These are phyloP conservation scores for Lamellibrachia luymesi DNA, from an alignment of 1,140 invertebrate genomes.

Conservation along the genomic window DNA sequence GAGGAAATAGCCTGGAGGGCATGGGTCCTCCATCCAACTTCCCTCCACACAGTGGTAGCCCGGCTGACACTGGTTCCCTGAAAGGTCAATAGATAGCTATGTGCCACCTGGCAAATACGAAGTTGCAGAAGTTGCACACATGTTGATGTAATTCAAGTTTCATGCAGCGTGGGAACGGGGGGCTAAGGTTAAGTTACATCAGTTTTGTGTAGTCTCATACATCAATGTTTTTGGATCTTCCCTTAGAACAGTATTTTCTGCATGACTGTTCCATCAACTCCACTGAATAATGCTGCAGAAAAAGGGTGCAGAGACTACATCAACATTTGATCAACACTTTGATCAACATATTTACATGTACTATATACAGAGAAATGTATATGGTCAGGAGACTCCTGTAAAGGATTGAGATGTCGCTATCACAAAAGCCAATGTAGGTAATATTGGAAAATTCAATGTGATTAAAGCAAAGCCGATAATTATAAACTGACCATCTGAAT, in stretches of 20 bases:
- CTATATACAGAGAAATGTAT: no score
- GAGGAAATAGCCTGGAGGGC: conserved; percentile 42
- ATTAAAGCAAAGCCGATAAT: no score
- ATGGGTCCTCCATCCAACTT: conserved; percentile 36
- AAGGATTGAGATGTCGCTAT: no score
- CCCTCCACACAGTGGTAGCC: conserved; percentile 44
- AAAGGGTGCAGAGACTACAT: not conserved
- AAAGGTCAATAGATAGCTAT: not conserved
- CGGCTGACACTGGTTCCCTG: conserved; percentile 48
- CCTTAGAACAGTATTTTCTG: not conserved
- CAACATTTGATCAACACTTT: not conserved
- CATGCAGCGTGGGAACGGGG: no score
- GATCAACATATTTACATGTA: not conserved
- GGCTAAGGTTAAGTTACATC: no score
- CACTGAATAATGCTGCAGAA: not conserved
- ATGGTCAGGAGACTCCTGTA: no score
- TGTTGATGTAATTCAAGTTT: no score
- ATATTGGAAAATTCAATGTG: no score
- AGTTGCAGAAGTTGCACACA: no score
- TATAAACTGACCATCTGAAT: no score
- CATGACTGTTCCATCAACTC: not conserved
- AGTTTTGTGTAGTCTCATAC: not conserved
- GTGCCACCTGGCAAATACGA: no score
- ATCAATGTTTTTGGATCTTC: not conserved
- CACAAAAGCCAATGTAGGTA: no score